phyloP scores from a whole-genome alignment of 1,140 invertebrate species.

The Drosophila punjabiensis region DNA sequence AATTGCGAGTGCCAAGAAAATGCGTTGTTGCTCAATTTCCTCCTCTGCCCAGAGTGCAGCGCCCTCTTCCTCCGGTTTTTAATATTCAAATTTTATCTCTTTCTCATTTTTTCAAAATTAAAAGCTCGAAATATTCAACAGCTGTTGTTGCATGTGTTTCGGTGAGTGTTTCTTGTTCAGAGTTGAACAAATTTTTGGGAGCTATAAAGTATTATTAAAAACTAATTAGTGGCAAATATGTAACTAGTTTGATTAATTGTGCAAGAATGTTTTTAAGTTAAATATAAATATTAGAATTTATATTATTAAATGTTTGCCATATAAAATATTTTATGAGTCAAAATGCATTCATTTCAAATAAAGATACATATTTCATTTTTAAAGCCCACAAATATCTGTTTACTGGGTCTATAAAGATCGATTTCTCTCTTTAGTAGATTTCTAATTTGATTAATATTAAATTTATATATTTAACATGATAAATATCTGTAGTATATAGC shows the following conservation, averaged over 20 bases:
- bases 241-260: not conserved
- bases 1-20: slow-evolving; percentile 81
- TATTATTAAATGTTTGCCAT: not conserved
- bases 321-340: not conserved
- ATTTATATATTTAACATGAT: not conserved
- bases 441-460: not conserved
- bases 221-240: not conserved
- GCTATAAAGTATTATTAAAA: not conserved
- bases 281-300: not conserved
- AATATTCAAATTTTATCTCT: slow-evolving; percentile 79
- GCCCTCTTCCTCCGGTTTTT: slow-evolving; percentile 43
- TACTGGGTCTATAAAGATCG: not conserved
- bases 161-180: slow-evolving; percentile 21
- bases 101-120: slow-evolving; percentile 63
- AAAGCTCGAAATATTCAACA: slow-evolving; percentile 72
- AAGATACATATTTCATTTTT: too few relatives aligned
- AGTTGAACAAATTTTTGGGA: slow-evolving; percentile 4
- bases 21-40: slow-evolving; percentile 79
- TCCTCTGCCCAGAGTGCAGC: slow-evolving; percentile 58
- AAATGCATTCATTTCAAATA: too few relatives aligned
- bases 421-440: not conserved
- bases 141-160: slow-evolving; percentile 44
- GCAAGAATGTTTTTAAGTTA: not conserved
- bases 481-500: not conserved
- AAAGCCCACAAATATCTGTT: not conserved